Percentiles rank a stretch among this genome's conserved stretches.
Evolutionary conservation across 2,888 invertebrate species (phyloP).

Genomic region (Allacma fusca): DNA sequence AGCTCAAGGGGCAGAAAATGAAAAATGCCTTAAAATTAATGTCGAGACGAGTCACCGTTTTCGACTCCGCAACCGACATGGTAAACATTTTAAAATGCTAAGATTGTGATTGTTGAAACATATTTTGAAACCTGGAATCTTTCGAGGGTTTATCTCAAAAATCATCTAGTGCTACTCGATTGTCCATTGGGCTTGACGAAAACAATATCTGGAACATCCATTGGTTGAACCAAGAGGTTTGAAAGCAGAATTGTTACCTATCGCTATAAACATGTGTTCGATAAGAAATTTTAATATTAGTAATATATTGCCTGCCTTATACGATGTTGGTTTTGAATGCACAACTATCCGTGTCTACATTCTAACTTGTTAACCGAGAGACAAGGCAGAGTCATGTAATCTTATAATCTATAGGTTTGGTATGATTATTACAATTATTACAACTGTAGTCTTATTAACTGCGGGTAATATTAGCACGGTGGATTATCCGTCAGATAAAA

Average conservation of each 20-base stretch:
- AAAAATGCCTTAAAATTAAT: conserved; percentile 15
- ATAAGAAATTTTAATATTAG: conserved; percentile 6
- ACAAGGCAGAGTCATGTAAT: conserved; percentile 3
- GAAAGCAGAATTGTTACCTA: conserved; percentile 17
- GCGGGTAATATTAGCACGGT: not conserved
- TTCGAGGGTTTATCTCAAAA: not conserved
- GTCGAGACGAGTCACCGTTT: not conserved
- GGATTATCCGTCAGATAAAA: not conserved
- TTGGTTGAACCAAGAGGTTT: conserved; percentile 24
- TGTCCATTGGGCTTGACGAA: conserved; percentile 8
- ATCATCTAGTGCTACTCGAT: not conserved
- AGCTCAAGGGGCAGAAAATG: conserved; percentile 16
- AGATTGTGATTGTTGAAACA: conserved; percentile 22
- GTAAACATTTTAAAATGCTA: conserved; percentile 9
- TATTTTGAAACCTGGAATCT: conserved; percentile 16
- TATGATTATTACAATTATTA: not conserved
- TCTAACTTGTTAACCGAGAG: conserved; percentile 6
- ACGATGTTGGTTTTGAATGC: not conserved
- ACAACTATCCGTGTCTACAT: conserved; percentile 8
- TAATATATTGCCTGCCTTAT: conserved; percentile 13
- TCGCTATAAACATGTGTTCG: conserved; percentile 22
- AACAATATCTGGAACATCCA: conserved; percentile 3
- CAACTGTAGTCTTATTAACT: not conserved
- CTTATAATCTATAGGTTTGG: conserved; percentile 3
- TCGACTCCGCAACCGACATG: conserved; percentile 6